Evolutionary conservation across 2,797 vertebrate genomes (phyloP), one percentile per base, ranked within the genome.

Genomic region (Sebastiscus tertius): DNA sequence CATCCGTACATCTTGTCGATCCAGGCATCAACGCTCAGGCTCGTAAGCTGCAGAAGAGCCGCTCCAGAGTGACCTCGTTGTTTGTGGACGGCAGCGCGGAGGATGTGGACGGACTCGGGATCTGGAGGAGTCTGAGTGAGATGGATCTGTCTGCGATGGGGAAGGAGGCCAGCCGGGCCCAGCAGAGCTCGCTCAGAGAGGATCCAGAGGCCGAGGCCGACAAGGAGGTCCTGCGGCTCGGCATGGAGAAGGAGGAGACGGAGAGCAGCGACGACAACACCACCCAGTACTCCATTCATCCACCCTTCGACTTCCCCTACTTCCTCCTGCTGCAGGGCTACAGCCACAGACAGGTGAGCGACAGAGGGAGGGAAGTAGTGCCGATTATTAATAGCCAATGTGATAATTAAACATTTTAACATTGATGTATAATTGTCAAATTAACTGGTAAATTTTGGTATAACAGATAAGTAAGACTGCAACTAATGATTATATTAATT

Each of bases 61-160:
- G 94, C 65, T 92, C 93, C 4, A 90, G 96, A 63, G 96, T 95
- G 55, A 91, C 95, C 22, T 96, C 96, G 4, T 86, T 96, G 67
- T 96, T 96, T 11, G 91, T 96, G 82, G 95, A 96, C 22, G 77
- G 91, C 74, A 92, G 90, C n/a, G 84, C 81, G 1, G 95, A 92
- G 0, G 92, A 87, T 1, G 77, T 78, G n/a, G 95, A 95, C 1
- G 81, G 88, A 3, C 75, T 91, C 1, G 87, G 90, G 0, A 88
- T 97, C 74, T 96, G 96, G 96, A 94, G 96, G 63, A 97, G 95
- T 75, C 73, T 96, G 69, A 97, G 96, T 8, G 95, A 96, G 77
- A 94, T 96, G 95, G 94, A 96, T 59, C 84, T 97, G 70, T 92
- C 94, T 0, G 68, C 89, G 1, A 91, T 93, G 92, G 90, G 84